phyloP scores from a whole-genome alignment of 2,888 invertebrate genomes.

The Agrilus biguttatus region DNA sequence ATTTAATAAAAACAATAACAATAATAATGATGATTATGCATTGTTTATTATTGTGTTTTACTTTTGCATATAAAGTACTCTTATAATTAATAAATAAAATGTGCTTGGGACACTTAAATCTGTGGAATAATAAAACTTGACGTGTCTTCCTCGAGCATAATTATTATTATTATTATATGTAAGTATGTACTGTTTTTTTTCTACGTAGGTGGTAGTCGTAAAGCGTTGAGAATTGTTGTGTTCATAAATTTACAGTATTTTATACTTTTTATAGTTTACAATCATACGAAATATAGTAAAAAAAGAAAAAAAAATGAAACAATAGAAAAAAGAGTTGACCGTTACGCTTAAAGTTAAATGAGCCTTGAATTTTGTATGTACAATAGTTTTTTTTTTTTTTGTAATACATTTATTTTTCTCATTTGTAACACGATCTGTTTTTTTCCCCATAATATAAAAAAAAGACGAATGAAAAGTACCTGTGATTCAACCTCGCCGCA shows the following conservation, averaged over 20 bases:
- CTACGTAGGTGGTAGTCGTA: conserved; percentile 15
- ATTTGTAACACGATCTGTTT: conserved; percentile 4
- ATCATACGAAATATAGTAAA: conserved; percentile 19
- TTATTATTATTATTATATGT: neutral
- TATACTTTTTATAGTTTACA: conserved; percentile 30
- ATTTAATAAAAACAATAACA: too few species aligned
- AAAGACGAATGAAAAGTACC: too few species aligned
- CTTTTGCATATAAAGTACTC: too few species aligned
- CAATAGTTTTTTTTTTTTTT: too few species aligned
- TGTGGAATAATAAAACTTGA: too few species aligned
- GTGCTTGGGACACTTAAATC: too few species aligned
- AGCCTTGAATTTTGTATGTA: conserved; percentile 6
- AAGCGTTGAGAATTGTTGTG: conserved; percentile 34
- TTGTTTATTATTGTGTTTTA: too few species aligned
- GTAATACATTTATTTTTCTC: neutral
- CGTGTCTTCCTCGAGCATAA: neutral
- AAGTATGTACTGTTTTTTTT: too few species aligned
- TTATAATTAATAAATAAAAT: too few species aligned
- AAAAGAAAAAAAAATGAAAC: conserved; percentile 16
- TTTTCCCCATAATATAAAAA: conserved; percentile 2
- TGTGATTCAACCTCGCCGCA: too few species aligned
- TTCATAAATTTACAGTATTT: conserved; percentile 35
- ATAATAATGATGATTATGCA: too few species aligned
- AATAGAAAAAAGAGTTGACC: conserved; percentile 9
- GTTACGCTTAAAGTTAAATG: conserved; percentile 6